These are phyloP conservation scores for Hesperia comma DNA, from an alignment of 2,888 invertebrate genomes.

Conservation along the genomic window DNA sequence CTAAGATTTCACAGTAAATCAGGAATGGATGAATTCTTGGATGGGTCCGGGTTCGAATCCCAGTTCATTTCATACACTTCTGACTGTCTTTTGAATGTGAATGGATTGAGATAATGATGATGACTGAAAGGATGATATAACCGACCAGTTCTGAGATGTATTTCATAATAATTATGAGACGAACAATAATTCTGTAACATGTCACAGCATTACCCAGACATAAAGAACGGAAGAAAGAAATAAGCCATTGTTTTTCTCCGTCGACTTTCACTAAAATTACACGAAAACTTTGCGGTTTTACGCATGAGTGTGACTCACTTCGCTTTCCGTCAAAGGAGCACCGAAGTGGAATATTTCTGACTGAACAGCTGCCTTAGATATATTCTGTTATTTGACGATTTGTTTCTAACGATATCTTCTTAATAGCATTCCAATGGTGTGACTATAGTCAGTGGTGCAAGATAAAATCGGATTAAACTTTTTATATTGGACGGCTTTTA, in stretches of 20 bases:
- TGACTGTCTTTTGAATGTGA: no score
- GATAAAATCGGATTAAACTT: background rate
- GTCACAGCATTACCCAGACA: background rate
- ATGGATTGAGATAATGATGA: no score
- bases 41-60: no score
- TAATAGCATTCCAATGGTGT: background rate
- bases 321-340: conserved; percentile 43
- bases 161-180: no score
- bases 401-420: conserved; percentile 43
- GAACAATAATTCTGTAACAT: background rate
- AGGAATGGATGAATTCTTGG: no score
- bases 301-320: conserved; percentile 43
- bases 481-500: background rate
- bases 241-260: conserved; percentile 33
- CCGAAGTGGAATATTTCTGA: conserved; percentile 45
- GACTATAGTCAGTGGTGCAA: background rate
- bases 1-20: no score
- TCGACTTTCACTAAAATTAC: conserved; percentile 45
- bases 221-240: conserved; percentile 9
- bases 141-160: no score
- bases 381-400: conserved; percentile 73
- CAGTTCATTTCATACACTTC: no score
- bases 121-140: no score
- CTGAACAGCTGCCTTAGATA: conserved; percentile 43
- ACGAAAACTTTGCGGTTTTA: conserved; percentile 37